Evolutionary conservation across 2,113 vertebrate species (phyloP).

Genomic region (Chamaea fasciata): DNA sequence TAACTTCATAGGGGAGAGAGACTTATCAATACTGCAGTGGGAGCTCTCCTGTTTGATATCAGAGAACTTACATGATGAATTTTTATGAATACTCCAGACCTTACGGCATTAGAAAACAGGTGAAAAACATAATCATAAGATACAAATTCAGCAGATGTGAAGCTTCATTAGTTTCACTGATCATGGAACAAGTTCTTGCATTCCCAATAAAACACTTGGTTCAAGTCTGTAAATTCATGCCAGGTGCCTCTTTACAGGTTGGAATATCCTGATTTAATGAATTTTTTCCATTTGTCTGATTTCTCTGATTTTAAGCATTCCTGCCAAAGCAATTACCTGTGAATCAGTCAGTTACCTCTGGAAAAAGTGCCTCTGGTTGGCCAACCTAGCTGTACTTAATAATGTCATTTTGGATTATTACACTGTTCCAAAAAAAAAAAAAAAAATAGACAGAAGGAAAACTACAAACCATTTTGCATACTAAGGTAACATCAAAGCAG

Average conservation of each 20-base stretch:
- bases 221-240: neutral
- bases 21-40: neutral
- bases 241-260: neutral
- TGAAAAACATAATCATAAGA: neutral
- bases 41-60: neutral
- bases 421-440: neutral
- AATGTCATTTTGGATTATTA: neutral
- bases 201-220: neutral
- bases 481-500: neutral
- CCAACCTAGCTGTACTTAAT: neutral
- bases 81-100: neutral
- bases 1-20: neutral
- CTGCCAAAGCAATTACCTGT: neutral
- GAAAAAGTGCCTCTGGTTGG: neutral
- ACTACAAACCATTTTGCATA: neutral
- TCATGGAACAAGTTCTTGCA: neutral
- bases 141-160: neutral
- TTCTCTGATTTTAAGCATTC: neutral
- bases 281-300: slow-evolving; percentile 6
- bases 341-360: neutral
- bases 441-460: neutral
- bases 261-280: neutral
- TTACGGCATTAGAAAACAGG: neutral
- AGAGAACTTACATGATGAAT: neutral
- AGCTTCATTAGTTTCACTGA: neutral